phyloP scores from a whole-genome alignment of 2,888 invertebrate genomes.

The Cephalotes varians region DNA sequence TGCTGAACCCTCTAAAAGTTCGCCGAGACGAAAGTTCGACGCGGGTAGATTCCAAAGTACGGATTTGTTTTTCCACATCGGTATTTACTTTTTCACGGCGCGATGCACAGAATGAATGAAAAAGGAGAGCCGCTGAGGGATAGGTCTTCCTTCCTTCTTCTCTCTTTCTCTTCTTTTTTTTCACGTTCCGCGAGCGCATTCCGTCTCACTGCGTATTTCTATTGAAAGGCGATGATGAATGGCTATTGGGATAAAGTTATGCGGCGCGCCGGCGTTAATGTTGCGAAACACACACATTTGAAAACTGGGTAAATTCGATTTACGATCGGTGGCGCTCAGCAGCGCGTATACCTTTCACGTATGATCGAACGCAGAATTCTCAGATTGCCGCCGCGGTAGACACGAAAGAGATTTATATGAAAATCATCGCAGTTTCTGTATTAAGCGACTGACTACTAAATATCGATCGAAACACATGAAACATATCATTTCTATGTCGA shows the following conservation, averaged over 20 bases:
- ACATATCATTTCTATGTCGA: background rate
- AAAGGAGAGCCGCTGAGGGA: conserved; percentile 52
- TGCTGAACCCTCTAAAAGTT: conserved; percentile 64
- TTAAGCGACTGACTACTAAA: background rate
- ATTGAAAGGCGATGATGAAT: conserved; percentile 83
- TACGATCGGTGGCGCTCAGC: conserved; percentile 60
- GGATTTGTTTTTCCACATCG: conserved; percentile 81
- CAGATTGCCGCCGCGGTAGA: conserved; percentile 35
- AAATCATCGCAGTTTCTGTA: conserved; percentile 3
- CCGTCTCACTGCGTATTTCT: conserved; percentile 75
- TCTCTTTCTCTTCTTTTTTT: conserved; percentile 4
- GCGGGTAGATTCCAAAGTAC: conserved; percentile 78
- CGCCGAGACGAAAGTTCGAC: conserved; percentile 76
- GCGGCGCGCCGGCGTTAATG: conserved; percentile 81
- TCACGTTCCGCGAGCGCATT: conserved; percentile 67
- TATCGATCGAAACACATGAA: conserved; percentile 11
- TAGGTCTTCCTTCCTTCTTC: conserved; percentile 27
- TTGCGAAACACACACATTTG: conserved; percentile 79
- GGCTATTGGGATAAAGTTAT: conserved; percentile 83
- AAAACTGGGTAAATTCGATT: conserved; percentile 80
- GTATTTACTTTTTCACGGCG: conserved; percentile 82
- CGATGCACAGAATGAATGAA: conserved; percentile 76
- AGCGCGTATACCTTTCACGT: conserved; percentile 43
- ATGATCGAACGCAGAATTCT: conserved; percentile 14
- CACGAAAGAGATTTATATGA: conserved; percentile 42